A percentile compares a stretch with the other conserved stretches of the same genome.
Evolutionary conservation across 1,140 invertebrate species (phyloP).

Genomic region (Drosophila takahashii): DNA sequence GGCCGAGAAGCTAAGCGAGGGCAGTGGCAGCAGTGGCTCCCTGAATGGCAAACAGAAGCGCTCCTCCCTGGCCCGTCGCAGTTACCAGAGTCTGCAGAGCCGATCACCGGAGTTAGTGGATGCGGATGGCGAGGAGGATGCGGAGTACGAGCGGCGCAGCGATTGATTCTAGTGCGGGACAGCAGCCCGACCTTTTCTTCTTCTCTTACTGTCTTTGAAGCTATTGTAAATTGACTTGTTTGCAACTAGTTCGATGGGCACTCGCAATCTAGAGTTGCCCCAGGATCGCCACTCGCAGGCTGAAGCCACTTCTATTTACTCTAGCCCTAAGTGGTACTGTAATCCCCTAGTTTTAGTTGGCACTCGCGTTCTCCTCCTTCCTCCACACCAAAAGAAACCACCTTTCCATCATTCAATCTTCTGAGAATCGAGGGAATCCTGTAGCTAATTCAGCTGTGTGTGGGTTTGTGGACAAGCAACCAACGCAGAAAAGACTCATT

Average conservation of each 20-base stretch:
- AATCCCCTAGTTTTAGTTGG: slow-evolving; percentile 49
- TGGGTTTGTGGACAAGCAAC: slow-evolving; percentile 6
- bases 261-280: slow-evolving; percentile 18
- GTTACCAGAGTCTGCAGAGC: slow-evolving; percentile 30
- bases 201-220: slow-evolving; percentile 30
- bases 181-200: slow-evolving; percentile 10
- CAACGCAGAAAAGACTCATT: slow-evolving; percentile 48
- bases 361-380: slow-evolving; percentile 19
- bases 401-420: not conserved
- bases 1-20: slow-evolving; percentile 28
- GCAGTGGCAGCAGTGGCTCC: slow-evolving; percentile 27
- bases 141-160: slow-evolving; percentile 35
- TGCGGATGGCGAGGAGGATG: slow-evolving; percentile 18
- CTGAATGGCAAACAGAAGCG: slow-evolving; percentile 37
- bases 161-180: slow-evolving; percentile 33
- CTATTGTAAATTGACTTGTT: slow-evolving; percentile 67
- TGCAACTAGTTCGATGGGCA: slow-evolving; percentile 24
- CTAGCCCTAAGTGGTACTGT: slow-evolving; percentile 37
- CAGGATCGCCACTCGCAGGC: slow-evolving; percentile 13
- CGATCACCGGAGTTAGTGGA: slow-evolving; percentile 21
- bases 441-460: slow-evolving; percentile 36
- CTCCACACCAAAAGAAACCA: slow-evolving; percentile 5
- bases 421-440: slow-evolving; percentile 14
- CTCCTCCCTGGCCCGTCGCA: slow-evolving; percentile 27
- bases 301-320: slow-evolving; percentile 15